phyloP scores from a whole-genome alignment of 2,113 vertebrate species.

The Silurus asotus region DNA sequence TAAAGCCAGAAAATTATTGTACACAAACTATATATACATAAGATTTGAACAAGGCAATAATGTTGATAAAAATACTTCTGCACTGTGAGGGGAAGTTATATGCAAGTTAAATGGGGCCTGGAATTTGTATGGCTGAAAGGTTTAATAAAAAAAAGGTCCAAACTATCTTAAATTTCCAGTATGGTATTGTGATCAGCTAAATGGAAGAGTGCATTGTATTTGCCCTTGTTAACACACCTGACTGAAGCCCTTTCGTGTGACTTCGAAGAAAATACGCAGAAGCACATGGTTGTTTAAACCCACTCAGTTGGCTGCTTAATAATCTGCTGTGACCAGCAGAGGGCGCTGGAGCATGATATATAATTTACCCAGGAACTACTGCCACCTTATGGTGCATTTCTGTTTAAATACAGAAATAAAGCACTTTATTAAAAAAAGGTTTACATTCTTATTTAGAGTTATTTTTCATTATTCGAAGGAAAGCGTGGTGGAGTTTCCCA shows the following conservation, averaged over 20 bases:
- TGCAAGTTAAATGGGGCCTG: background rate
- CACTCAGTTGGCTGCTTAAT: background rate
- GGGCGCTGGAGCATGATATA: background rate
- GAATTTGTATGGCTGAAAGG: background rate
- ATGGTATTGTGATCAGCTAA: background rate
- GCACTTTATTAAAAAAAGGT: background rate
- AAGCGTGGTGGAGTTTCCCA: too few species aligned
- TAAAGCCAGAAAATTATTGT: background rate
- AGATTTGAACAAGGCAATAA: background rate
- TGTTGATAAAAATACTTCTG: background rate
- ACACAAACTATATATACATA: background rate
- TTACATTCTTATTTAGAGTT: background rate
- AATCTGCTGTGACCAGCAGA: constrained; percentile 14
- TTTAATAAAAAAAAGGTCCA: too few species aligned
- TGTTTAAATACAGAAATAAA: background rate
- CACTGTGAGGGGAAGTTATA: background rate
- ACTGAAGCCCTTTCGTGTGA: background rate
- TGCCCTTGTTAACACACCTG: background rate
- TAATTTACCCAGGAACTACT: background rate
- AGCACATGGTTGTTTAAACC: too few species aligned
- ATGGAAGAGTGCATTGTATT: background rate
- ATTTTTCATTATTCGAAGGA: background rate
- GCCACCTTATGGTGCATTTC: background rate
- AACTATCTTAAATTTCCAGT: background rate
- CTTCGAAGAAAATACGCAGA: background rate